These are phyloP conservation scores for Crocuta crocuta DNA, from an alignment of 2,113 vertebrate species.

Conservation along the genomic window DNA sequence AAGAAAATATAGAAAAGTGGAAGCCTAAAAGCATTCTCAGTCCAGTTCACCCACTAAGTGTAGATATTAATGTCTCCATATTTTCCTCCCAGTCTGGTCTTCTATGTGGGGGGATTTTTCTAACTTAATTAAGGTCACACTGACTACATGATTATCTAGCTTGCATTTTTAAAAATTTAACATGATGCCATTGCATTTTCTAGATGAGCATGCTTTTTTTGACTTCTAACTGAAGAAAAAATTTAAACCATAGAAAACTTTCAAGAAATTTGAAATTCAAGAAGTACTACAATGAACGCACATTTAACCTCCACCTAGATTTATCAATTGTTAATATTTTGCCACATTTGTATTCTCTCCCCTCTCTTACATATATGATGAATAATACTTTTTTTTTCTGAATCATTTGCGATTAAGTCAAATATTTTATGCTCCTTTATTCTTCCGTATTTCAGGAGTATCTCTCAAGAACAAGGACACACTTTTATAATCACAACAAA, in stretches of 20 bases:
- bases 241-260: not conserved
- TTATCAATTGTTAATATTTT: not conserved
- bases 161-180: slow-evolving; percentile 13
- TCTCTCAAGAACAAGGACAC: not conserved
- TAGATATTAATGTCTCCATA: not conserved
- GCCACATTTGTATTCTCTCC: not conserved
- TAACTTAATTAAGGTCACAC: not conserved
- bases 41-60: not conserved
- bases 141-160: not conserved
- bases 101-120: not conserved
- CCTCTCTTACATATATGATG: not conserved
- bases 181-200: not conserved
- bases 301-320: not conserved
- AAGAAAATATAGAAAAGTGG: slow-evolving; percentile 16
- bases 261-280: not conserved
- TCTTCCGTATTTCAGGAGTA: not conserved
- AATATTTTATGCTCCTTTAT: not conserved
- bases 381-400: not conserved
- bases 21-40: not conserved
- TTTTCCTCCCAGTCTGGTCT: slow-evolving; percentile 30
- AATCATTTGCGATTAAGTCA: not conserved
- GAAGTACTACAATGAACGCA: not conserved
- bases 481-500: not conserved
- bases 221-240: slow-evolving; percentile 22
- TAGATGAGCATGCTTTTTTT: not conserved